Evolutionary conservation across 2,888 invertebrate species (phyloP).

Genomic region (Eupithecia inturbata): DNA sequence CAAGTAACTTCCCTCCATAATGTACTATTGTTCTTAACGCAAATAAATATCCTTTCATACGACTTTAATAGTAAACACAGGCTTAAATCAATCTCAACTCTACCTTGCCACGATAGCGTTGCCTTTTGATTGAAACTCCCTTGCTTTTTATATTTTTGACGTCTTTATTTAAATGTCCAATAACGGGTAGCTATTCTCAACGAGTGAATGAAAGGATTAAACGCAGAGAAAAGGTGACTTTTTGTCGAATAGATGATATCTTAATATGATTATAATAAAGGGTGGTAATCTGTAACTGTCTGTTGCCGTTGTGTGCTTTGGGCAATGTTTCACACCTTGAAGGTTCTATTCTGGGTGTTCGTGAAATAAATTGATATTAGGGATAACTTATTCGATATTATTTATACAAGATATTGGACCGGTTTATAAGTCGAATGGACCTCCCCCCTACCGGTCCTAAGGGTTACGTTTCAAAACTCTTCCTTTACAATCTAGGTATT

Average conservation of each 20-base stretch:
- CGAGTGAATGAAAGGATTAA: conserved; percentile 71
- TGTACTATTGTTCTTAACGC: conserved; percentile 68
- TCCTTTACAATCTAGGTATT: neutral
- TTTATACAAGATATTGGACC: neutral
- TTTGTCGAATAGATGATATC: conserved; percentile 75
- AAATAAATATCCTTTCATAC: conserved; percentile 66
- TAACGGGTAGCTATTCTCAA: conserved; percentile 49
- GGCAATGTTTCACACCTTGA: conserved; percentile 72
- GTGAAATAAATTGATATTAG: neutral
- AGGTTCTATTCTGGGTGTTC: conserved; percentile 56
- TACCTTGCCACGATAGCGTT: neutral
- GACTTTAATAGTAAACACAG: conserved; percentile 60
- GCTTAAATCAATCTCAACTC: conserved; percentile 50
- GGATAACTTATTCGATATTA: neutral
- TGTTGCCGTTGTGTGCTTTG: conserved; percentile 50
- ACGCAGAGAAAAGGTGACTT: conserved; percentile 67
- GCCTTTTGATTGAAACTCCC: conserved; percentile 6
- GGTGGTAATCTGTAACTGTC: conserved; percentile 82
- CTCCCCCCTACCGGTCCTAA: neutral
- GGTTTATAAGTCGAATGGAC: neutral
- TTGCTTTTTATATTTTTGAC: conserved; percentile 35
- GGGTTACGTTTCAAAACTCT: neutral
- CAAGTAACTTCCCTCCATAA: conserved; percentile 70
- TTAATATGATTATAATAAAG: conserved; percentile 80
- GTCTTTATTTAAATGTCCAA: conserved; percentile 48